phyloP scores from a whole-genome alignment of 1,140 invertebrate genomes.

The Prorops nasuta region DNA sequence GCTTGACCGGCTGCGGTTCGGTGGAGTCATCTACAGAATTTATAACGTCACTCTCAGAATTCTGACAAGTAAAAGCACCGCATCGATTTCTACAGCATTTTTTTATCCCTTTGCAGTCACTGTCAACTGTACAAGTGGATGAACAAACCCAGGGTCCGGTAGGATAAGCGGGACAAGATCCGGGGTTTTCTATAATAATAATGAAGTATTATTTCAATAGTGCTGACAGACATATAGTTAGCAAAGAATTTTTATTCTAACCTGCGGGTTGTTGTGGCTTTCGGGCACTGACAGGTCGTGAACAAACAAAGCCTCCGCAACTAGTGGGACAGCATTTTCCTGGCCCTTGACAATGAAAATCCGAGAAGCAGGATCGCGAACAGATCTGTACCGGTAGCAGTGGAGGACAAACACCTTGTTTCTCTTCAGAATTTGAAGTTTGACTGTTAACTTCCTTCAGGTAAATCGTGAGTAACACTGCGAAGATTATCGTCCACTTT shows the following conservation, averaged over 20 bases:
- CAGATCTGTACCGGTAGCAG: conserved; percentile 41
- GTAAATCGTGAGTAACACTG: conserved; percentile 4
- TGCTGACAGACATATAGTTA: too few species aligned
- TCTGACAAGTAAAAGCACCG: conserved; percentile 60
- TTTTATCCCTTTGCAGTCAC: conserved; percentile 56
- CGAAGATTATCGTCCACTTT: neutral
- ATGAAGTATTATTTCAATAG: neutral
- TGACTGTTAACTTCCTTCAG: neutral
- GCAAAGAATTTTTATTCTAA: too few species aligned
- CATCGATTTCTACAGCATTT: conserved; percentile 66
- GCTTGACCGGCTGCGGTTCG: conserved; percentile 18
- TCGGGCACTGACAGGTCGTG: conserved; percentile 57
- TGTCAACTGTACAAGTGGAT: conserved; percentile 59
- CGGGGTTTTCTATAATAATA: conserved; percentile 54
- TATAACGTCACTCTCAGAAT: conserved; percentile 40
- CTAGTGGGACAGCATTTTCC: conserved; percentile 58
- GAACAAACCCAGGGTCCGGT: conserved; percentile 63
- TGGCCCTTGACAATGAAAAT: conserved; percentile 39
- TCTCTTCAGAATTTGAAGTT: conserved; percentile 19
- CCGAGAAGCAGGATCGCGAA: conserved; percentile 34
- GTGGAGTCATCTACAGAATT: too few species aligned
- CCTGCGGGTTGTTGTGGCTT: too few species aligned
- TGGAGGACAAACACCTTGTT: conserved; percentile 47
- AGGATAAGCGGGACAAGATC: conserved; percentile 56
- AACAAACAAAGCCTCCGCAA: conserved; percentile 59